These are phyloP conservation scores for Eurois occulta DNA, from an alignment of 2,888 invertebrate genomes.

Conservation along the genomic window DNA sequence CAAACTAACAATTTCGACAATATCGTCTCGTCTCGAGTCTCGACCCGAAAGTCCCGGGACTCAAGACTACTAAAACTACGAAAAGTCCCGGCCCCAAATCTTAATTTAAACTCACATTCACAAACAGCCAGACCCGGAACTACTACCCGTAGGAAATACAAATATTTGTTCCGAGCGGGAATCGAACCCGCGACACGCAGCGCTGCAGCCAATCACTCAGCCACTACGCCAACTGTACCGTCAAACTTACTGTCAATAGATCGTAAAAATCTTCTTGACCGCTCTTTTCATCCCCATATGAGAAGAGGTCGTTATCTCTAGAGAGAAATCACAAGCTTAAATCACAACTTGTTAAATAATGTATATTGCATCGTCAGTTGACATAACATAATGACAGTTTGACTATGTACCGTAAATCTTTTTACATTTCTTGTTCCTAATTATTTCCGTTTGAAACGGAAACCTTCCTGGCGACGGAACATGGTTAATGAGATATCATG, in stretches of 20 bases:
- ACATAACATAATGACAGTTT: slow-evolving; percentile 26
- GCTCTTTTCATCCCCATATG: background rate
- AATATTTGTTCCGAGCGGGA: too few relatives aligned
- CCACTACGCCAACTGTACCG: too few relatives aligned
- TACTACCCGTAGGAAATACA: too few relatives aligned
- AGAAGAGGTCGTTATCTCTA: background rate
- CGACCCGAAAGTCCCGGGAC: too few relatives aligned
- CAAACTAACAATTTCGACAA: too few relatives aligned
- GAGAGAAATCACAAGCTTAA: background rate
- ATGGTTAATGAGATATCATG: slow-evolving; percentile 51
- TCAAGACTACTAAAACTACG: too few relatives aligned
- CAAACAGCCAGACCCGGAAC: too few relatives aligned
- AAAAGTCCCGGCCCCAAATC: too few relatives aligned
- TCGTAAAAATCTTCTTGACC: background rate
- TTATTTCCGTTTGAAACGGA: slow-evolving; percentile 59
- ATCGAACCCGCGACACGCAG: too few relatives aligned
- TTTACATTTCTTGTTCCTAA: slow-evolving; percentile 51
- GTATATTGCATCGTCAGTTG: slow-evolving; percentile 9
- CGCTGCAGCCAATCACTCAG: too few relatives aligned
- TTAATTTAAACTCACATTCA: too few relatives aligned
- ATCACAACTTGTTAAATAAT: background rate
- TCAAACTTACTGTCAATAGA: background rate
- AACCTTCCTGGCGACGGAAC: slow-evolving; percentile 39
- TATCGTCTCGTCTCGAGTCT: too few relatives aligned
- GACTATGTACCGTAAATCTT: slow-evolving; percentile 34